phyloP scores from a whole-genome alignment of 53 echinoderm and acorn worm genomes.

The Henricia sp. region DNA sequence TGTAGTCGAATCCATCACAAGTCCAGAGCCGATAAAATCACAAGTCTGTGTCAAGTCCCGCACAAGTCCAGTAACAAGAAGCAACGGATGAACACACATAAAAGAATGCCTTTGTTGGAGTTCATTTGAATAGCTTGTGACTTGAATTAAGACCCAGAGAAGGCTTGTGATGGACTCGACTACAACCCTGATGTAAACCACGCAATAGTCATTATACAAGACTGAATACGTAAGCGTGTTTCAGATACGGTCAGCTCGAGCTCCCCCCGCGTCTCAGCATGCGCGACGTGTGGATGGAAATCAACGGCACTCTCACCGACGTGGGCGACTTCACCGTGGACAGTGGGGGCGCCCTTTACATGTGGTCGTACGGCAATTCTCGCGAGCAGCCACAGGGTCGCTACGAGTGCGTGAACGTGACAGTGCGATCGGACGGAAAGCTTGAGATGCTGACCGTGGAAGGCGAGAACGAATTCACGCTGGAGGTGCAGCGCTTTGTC shows the following conservation, averaged over 20 bases:
- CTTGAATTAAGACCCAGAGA: no score
- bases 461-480: conserved; percentile 69
- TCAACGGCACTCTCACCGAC: conserved; percentile 80
- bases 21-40: no score
- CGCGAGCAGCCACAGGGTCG: conserved; percentile 64
- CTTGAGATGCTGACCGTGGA: conserved; percentile 71
- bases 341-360: conserved; percentile 73
- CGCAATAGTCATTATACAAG: no score
- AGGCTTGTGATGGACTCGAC: no score
- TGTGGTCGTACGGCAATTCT: conserved; percentile 89
- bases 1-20: no score
- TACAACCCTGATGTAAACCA: no score
- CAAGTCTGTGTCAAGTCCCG: no score
- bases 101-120: no score
- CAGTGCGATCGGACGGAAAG: conserved; percentile 82
- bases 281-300: conserved; percentile 91
- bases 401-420: conserved; percentile 80
- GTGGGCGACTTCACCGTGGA: conserved; percentile 83
- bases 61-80: no score
- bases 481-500: conserved; percentile 59
- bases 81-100: no score
- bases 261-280: conserved; percentile 79
- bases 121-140: no score
- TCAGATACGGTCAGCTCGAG: conserved; percentile 78
- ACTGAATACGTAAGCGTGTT: no score